Evolutionary conservation across 92 coral and sea anemone genomes (phyloP), one percentile per base, ranked within the genome.

Genomic region (Zoanthus sociatus): DNA sequence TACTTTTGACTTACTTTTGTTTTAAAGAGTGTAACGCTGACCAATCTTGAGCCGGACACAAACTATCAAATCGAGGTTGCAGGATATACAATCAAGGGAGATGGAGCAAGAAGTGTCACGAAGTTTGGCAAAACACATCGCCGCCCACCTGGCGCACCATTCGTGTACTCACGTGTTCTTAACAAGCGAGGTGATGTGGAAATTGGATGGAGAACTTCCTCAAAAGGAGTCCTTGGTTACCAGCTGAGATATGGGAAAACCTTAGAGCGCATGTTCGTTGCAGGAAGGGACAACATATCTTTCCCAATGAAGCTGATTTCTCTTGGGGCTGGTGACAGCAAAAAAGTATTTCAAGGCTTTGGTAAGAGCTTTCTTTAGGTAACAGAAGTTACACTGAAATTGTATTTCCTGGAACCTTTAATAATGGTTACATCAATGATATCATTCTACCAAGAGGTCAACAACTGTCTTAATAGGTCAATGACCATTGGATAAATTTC

Each of bases 81-180:
- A 50, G 94, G 91, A 13, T 91, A 86, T 82, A 93, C 99, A 5
- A 91, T 89, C 13, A 97, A 97, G 83, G 99, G 99, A 42, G 98
- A 90, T 56, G 98, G 99, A 6, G 89, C 94, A 14, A 63, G 90
- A 58, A 95, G 98, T 83, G 77, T 55, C 13, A 89, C 96, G 21
- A 76, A 42, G 37, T 83, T 87, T 7, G 95, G 89, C 26, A 95
- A 91, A 88, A 95, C 98, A 3, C 56, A 83, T 5, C 86, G 96
- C 7, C 91, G 91, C 31, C 89, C 69, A 7, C 98, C 98, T 2
- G 86, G 89, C 81, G 86, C 93, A 14, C 98, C 98, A 3, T 88
- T 75, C 87, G 89, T 95, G 45, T 89, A 21, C 66, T 67, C 84
- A 4, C 87, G 82, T 16, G 76, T 82, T 42, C 17, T 56, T 15